phyloP scores from a whole-genome alignment of 2,888 invertebrate species.

The Sinopyrophorus schimmeli region DNA sequence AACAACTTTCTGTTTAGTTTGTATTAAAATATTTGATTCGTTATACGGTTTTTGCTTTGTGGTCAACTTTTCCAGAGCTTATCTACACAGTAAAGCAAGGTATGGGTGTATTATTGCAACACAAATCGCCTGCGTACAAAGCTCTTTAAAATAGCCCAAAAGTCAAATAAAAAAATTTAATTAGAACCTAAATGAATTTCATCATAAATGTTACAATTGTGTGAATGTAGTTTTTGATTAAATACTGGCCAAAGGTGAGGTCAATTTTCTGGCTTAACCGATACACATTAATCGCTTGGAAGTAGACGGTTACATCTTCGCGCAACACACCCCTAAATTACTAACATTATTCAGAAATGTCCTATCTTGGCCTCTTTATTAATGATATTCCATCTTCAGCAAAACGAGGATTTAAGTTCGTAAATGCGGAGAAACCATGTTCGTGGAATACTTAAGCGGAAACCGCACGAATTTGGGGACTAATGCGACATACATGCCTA shows the following conservation, averaged over 20 bases:
- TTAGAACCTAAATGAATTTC: no score
- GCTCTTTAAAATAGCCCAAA: no score
- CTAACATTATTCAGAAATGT: constrained; percentile 40
- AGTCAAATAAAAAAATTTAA: no score
- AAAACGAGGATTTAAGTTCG: constrained; percentile 13
- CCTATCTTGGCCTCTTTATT: constrained; percentile 36
- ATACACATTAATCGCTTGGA: constrained; percentile 42
- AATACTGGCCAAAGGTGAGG: constrained; percentile 32
- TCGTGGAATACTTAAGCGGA: constrained; percentile 15
- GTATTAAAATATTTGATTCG: no score
- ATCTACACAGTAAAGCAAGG: no score
- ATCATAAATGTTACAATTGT: no score
- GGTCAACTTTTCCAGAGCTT: no score
- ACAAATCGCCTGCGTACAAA: no score
- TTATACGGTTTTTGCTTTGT: no score
- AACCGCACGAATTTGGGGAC: constrained; percentile 17
- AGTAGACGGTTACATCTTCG: constrained; percentile 41
- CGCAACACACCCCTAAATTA: constrained; percentile 37
- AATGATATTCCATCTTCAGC: constrained; percentile 21
- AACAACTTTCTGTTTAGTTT: no score
- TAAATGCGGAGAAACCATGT: constrained; percentile 13
- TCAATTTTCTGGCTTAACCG: constrained; percentile 43
- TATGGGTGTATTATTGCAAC: no score
- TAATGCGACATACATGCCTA: constrained; percentile 19
- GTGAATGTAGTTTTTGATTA: constrained; percentile 19